These are phyloP conservation scores for Megathymus violae DNA, from an alignment of 1,140 invertebrate genomes.

Conservation along the genomic window DNA sequence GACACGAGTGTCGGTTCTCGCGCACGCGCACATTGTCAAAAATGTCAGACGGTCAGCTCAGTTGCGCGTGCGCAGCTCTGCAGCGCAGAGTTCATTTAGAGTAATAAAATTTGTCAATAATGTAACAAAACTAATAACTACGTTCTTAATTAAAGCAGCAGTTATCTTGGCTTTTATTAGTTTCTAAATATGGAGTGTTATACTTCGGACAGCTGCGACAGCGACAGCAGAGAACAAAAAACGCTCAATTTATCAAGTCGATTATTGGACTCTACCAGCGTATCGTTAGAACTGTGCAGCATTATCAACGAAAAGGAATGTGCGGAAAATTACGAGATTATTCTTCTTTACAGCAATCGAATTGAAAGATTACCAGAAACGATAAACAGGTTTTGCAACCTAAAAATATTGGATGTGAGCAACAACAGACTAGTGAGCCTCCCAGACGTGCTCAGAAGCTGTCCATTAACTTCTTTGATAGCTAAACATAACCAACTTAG, in stretches of 20 bases:
- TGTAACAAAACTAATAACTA: conserved; percentile 35
- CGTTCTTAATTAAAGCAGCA: conserved; percentile 2
- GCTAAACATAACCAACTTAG: conserved; percentile 94
- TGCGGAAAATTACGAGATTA: conserved; percentile 86
- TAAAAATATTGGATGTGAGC: conserved; percentile 93
- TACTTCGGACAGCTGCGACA: conserved; percentile 92
- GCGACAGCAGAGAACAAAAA: conserved; percentile 86
- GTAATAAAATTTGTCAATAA: conserved; percentile 35
- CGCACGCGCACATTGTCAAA: conserved; percentile 18
- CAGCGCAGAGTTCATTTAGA: conserved; percentile 25
- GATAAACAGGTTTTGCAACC: conserved; percentile 86
- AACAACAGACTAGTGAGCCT: conserved; percentile 92
- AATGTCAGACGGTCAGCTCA: conserved; percentile 41
- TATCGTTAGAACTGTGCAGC: conserved; percentile 85
- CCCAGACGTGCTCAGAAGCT: conserved; percentile 89
- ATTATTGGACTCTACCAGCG: conserved; percentile 84
- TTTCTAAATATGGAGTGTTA: conserved; percentile 87
- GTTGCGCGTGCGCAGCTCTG: conserved; percentile 63
- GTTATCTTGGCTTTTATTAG: conserved; percentile 12
- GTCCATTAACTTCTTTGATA: conserved; percentile 89
- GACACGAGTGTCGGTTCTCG: neutral
- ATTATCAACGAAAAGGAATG: conserved; percentile 84
- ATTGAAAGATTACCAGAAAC: conserved; percentile 83
- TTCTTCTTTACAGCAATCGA: conserved; percentile 89
- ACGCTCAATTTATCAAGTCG: conserved; percentile 89